Evolutionary conservation across 2,888 invertebrate genomes (phyloP).

Genomic region (Agrotis segetum): DNA sequence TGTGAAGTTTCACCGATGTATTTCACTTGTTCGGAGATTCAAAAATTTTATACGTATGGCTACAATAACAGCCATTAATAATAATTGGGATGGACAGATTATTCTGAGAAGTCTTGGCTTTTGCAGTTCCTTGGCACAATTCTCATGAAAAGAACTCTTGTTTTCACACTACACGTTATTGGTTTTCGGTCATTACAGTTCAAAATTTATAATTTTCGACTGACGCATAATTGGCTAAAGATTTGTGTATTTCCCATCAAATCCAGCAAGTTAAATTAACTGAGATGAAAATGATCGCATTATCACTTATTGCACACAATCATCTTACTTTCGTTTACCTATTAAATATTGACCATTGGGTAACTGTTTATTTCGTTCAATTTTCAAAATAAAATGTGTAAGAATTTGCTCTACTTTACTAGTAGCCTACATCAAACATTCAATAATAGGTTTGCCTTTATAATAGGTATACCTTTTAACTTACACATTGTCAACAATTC

Average conservation of each 20-base stretch:
- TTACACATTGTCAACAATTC: slow-evolving; percentile 25
- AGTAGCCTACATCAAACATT: slow-evolving; percentile 13
- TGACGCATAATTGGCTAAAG: too few species aligned
- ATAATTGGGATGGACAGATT: neutral
- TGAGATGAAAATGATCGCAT: neutral
- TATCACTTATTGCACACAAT: neutral
- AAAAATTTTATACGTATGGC: neutral
- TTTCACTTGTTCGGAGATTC: neutral
- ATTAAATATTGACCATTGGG: neutral
- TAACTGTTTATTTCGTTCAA: neutral
- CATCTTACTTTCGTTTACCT: neutral
- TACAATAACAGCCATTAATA: neutral
- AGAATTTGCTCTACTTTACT: neutral
- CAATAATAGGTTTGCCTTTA: slow-evolving; percentile 6
- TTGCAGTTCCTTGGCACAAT: too few species aligned
- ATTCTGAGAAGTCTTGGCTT: too few species aligned
- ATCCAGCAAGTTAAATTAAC: neutral
- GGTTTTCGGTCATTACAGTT: too few species aligned
- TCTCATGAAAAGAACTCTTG: too few species aligned
- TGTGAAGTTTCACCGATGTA: neutral
- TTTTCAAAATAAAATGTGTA: neutral
- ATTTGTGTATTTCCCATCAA: too few species aligned
- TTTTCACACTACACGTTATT: too few species aligned
- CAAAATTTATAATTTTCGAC: too few species aligned
- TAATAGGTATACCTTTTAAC: slow-evolving; percentile 18